Conservation (phyloP, 2,113 vertebrate species). For the Origma solitaria region DNA sequence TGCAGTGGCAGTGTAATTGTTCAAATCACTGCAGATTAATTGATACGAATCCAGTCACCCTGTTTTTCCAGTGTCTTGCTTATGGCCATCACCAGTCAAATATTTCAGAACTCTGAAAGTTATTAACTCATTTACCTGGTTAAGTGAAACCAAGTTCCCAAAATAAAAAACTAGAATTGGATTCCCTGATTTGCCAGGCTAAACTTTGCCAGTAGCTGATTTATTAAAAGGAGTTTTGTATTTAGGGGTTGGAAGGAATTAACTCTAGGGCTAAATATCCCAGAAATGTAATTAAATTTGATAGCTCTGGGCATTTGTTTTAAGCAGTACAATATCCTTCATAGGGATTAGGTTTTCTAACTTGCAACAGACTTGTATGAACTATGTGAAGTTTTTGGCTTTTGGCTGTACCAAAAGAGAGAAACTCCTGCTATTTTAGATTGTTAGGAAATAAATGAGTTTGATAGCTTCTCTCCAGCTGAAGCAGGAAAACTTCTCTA, state of each 20-base stretch:
- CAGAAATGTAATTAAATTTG: background rate
- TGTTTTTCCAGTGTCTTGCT: background rate
- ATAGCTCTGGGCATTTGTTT: background rate
- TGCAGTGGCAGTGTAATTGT: background rate
- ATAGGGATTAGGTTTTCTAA: background rate
- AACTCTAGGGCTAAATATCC: background rate
- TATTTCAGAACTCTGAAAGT: background rate
- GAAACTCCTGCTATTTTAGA: background rate
- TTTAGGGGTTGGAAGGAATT: background rate
- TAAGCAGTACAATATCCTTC: background rate
- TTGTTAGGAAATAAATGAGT: background rate
- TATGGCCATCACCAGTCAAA: background rate
- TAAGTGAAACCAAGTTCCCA: background rate
- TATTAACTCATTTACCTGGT: background rate
- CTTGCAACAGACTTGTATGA: background rate
- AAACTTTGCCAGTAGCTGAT: background rate
- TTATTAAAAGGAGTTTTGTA: background rate
- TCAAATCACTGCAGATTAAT: background rate
- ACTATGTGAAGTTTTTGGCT: background rate
- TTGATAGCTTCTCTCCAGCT: background rate
- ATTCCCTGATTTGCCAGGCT: background rate
- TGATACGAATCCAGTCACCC: background rate
- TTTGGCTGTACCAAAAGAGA: background rate
- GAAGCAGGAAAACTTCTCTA: background rate
- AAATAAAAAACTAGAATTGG: background rate